These are phyloP conservation scores for Brachionus asplanchnoidis DNA, from an alignment of 1,140 invertebrate genomes.

Conservation along the genomic window DNA sequence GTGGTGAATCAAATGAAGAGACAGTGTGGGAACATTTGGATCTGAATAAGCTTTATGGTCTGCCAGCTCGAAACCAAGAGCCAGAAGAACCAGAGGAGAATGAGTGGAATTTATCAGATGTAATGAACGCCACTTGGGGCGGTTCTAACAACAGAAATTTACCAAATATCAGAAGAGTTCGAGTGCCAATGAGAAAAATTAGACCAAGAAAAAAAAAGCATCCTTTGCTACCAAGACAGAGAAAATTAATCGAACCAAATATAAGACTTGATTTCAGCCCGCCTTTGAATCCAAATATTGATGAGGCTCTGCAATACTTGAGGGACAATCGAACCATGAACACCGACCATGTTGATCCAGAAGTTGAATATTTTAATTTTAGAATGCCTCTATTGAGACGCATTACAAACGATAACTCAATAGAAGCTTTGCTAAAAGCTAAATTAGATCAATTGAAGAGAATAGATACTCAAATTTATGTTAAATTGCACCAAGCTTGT, in stretches of 20 bases:
- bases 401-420: not conserved
- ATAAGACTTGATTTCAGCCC: not conserved
- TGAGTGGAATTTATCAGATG: not conserved
- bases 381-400: not conserved
- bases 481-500: not conserved
- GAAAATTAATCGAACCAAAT: not conserved
- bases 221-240: not conserved
- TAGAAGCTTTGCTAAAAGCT: not conserved
- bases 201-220: not conserved
- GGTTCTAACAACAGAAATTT: not conserved
- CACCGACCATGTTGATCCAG: not conserved
- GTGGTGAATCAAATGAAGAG: not conserved
- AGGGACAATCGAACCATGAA: not conserved
- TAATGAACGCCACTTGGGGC: not conserved
- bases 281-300: not conserved
- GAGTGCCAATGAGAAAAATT: not conserved
- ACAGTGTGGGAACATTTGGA: not conserved
- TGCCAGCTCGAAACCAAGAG: not conserved
- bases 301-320: not conserved
- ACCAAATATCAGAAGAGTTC: not conserved
- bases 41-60: not conserved
- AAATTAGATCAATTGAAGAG: not conserved
- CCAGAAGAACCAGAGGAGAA: not conserved
- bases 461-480: not conserved
- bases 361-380: conserved; percentile 17